phyloP scores from a whole-genome alignment of 2,797 vertebrate genomes.

The Myotis pilosus region DNA sequence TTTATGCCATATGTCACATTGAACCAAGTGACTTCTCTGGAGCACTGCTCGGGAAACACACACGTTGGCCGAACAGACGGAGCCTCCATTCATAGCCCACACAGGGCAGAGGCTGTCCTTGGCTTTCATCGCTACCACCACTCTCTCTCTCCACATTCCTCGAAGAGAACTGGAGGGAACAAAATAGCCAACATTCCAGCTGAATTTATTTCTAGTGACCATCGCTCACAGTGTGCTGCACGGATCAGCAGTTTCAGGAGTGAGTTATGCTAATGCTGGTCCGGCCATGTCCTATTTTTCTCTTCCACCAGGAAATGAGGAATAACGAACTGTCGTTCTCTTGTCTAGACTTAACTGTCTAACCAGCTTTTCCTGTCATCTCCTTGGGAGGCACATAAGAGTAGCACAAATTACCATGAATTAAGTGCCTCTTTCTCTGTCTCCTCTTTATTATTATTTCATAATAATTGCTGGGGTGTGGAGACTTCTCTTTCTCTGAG shows the following conservation, averaged over 20 bases:
- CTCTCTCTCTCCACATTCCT: slow-evolving; percentile 11
- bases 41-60: neutral
- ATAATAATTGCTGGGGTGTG: slow-evolving; percentile 45
- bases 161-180: slow-evolving; percentile 6
- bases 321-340: slow-evolving; percentile 58
- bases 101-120: neutral
- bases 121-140: neutral
- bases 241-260: slow-evolving; percentile 70
- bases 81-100: neutral
- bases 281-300: slow-evolving; percentile 55
- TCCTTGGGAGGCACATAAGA: slow-evolving; percentile 9
- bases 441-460: neutral
- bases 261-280: slow-evolving; percentile 72
- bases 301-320: slow-evolving; percentile 63
- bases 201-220: slow-evolving; percentile 60
- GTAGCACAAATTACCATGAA: neutral
- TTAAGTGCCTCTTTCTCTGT: neutral
- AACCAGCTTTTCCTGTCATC: slow-evolving; percentile 30
- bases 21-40: slow-evolving; percentile 51
- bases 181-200: neutral
- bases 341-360: slow-evolving; percentile 50
- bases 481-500: slow-evolving; percentile 20
- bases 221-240: slow-evolving; percentile 24
- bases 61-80: neutral
- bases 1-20: slow-evolving; percentile 58